These are phyloP conservation scores for Euplexia lucipara DNA, from an alignment of 2,888 invertebrate genomes.

Conservation along the genomic window DNA sequence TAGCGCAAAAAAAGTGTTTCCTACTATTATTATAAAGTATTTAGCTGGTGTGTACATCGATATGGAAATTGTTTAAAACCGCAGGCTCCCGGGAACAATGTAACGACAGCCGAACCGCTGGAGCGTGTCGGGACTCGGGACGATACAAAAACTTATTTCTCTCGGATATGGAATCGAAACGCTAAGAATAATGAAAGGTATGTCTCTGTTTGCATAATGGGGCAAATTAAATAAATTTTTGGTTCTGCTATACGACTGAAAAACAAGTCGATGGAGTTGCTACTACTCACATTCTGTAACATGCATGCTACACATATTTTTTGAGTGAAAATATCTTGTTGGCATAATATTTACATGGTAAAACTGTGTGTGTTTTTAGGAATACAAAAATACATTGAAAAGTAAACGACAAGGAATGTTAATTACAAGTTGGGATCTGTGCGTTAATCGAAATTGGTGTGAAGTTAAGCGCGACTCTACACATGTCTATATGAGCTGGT, in stretches of 20 bases:
- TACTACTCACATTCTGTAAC: slow-evolving; percentile 47
- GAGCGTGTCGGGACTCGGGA: slow-evolving; percentile 84
- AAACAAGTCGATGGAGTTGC: slow-evolving; percentile 72
- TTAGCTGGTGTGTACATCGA: slow-evolving; percentile 73
- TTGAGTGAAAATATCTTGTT: slow-evolving; percentile 40
- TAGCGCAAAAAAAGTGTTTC: slow-evolving; percentile 68
- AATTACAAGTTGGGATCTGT: slow-evolving; percentile 42
- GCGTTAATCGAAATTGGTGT: slow-evolving; percentile 31
- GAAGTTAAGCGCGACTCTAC: slow-evolving; percentile 69
- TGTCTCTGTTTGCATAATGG: slow-evolving; percentile 84
- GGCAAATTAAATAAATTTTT: slow-evolving; percentile 87
- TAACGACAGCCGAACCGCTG: slow-evolving; percentile 78
- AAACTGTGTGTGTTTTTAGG: slow-evolving; percentile 22
- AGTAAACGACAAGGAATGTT: slow-evolving; percentile 35
- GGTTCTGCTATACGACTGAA: slow-evolving; percentile 77
- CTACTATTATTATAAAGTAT: slow-evolving; percentile 77
- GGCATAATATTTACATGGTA: slow-evolving; percentile 44
- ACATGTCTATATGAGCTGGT: slow-evolving; percentile 50
- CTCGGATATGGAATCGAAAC: slow-evolving; percentile 86
- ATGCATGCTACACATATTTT: slow-evolving; percentile 43
- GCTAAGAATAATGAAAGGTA: slow-evolving; percentile 83
- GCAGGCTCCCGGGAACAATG: slow-evolving; percentile 82
- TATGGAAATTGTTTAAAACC: slow-evolving; percentile 84
- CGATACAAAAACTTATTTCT: slow-evolving; percentile 86
- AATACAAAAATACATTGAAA: slow-evolving; percentile 35